phyloP scores from a whole-genome alignment of 2,888 invertebrate species.

The Pantelozetes paolii region DNA sequence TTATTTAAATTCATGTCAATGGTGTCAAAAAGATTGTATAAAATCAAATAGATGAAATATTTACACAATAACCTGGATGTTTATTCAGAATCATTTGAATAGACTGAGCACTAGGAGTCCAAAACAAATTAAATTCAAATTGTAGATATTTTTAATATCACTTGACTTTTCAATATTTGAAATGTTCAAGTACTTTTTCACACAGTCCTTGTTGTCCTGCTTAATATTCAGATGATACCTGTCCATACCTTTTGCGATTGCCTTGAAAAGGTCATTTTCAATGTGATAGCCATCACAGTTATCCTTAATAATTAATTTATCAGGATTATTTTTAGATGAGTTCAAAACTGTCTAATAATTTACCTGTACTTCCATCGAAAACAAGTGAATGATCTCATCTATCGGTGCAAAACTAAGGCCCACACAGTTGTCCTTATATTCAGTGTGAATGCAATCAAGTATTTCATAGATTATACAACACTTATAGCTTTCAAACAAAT shows the following conservation, averaged over 20 bases:
- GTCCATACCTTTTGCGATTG: background rate
- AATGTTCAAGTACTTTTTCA: background rate
- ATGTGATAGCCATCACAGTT: background rate
- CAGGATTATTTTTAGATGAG: too few species aligned
- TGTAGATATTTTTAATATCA: too few species aligned
- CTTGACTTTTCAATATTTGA: background rate
- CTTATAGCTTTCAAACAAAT: conserved; percentile 1
- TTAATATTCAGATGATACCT: background rate
- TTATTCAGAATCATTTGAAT: too few species aligned
- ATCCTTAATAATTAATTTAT: background rate
- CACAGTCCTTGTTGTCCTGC: background rate
- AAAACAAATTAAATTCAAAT: background rate
- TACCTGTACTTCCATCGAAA: background rate
- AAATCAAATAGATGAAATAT: too few species aligned
- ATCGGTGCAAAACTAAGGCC: background rate
- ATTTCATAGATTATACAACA: conserved; percentile 12
- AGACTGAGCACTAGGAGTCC: background rate
- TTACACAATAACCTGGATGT: too few species aligned
- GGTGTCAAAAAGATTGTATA: too few species aligned
- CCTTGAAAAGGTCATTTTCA: background rate
- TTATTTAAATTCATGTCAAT: too few species aligned
- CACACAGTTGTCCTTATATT: background rate
- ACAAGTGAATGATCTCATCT: conserved; percentile 7
- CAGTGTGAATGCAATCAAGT: background rate
- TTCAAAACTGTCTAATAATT: background rate